Conservation (phyloP, 2,797 vertebrate genomes). For the Notolepis coatsorum region DNA sequence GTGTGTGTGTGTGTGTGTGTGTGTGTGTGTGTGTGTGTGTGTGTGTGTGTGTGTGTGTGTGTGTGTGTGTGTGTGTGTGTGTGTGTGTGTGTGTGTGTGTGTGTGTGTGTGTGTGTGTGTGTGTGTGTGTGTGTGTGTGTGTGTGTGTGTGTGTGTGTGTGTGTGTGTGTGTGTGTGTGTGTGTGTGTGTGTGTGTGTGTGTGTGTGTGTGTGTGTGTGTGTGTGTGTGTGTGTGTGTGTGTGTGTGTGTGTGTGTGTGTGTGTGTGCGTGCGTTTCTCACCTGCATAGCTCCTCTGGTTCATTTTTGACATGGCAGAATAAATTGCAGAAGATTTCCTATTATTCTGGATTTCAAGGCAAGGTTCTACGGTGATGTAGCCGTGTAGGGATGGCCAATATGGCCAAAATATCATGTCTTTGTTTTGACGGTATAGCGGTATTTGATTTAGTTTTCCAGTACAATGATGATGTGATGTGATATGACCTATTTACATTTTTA, state of each 20-base stretch:
- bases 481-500: no score
- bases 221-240: neutral
- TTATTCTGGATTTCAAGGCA: slow-evolving; percentile 36
- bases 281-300: slow-evolving; percentile 42
- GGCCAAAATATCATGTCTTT: no score
- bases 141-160: slow-evolving; percentile 31
- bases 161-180: slow-evolving; percentile 11
- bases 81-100: neutral
- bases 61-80: neutral
- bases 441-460: no score
- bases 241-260: neutral
- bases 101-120: slow-evolving; percentile 6
- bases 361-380: slow-evolving; percentile 50
- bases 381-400: no score
- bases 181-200: neutral
- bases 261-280: slow-evolving; percentile 26
- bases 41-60: neutral
- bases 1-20: neutral
- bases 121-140: slow-evolving; percentile 31
- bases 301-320: slow-evolving; percentile 46
- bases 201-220: neutral
- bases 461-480: no score
- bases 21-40: neutral
- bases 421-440: no score
- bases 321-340: slow-evolving; percentile 57